Evolutionary conservation across 2,888 invertebrate species (phyloP).

Genomic region (Epistrophella euchroma): DNA sequence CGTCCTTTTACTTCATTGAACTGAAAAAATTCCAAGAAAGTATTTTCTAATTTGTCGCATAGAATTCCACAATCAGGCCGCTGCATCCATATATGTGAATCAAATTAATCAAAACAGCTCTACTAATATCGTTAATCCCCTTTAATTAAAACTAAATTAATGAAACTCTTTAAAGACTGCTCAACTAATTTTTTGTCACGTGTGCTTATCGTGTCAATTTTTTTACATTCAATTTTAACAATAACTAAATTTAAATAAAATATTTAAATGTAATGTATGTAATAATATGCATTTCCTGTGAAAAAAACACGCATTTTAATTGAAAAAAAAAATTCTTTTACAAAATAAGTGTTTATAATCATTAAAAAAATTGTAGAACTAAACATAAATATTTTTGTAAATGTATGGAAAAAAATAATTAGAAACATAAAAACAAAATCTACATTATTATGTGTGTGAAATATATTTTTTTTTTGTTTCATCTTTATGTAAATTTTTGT

Average conservation of each 20-base stretch:
- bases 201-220: conserved; percentile 68
- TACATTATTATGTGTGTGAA: conserved; percentile 31
- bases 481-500: conserved; percentile 28
- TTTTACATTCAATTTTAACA: conserved; percentile 56
- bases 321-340: conserved; percentile 7
- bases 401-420: conserved; percentile 50
- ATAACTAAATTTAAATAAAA: conserved; percentile 33
- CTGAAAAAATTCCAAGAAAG: no score
- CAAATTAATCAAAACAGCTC: conserved; percentile 51
- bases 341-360: conserved; percentile 40
- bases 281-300: conserved; percentile 46
- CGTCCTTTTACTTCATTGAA: no score
- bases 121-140: conserved; percentile 67
- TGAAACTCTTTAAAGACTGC: conserved; percentile 71
- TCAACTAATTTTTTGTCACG: conserved; percentile 71
- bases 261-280: conserved; percentile 15
- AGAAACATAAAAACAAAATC: conserved; percentile 10
- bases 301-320: conserved; percentile 37
- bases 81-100: conserved; percentile 34
- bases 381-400: conserved; percentile 60
- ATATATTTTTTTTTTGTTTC: conserved; percentile 18
- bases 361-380: conserved; percentile 38
- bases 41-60: not conserved
- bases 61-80: not conserved
- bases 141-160: conserved; percentile 21